Percentiles rank a stretch among this genome's conserved stretches.
Evolutionary conservation across 1,140 invertebrate genomes (phyloP).

Genomic region (Conopomorpha cramerella): DNA sequence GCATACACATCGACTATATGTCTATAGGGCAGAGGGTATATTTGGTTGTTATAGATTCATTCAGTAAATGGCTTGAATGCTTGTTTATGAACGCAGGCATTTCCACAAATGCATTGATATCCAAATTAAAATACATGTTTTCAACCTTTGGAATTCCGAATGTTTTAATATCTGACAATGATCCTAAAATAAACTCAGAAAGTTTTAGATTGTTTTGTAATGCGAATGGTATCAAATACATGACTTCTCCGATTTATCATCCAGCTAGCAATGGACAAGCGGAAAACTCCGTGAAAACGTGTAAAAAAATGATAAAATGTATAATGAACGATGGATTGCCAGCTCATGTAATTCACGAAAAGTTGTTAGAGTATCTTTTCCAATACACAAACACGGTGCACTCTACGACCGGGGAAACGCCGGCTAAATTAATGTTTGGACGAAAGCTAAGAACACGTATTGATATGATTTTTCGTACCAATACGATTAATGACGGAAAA

Average conservation of each 20-base stretch:
- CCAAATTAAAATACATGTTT: neutral
- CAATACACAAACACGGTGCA: conserved; percentile 10
- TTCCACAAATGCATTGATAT: neutral
- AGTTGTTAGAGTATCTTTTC: conserved; percentile 7
- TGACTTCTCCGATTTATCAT: too few species aligned
- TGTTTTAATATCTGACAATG: conserved; percentile 2
- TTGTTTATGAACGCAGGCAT: neutral
- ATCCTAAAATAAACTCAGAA: neutral
- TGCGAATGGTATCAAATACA: conserved; percentile 1
- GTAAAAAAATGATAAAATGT: conserved; percentile 4
- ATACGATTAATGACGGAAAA: neutral
- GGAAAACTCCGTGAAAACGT: conserved; percentile 1
- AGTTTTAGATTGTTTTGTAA: neutral
- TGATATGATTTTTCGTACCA: neutral
- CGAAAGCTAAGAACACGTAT: conserved; percentile 6
- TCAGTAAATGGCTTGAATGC: conserved; percentile 3
- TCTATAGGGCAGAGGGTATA: neutral
- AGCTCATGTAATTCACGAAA: neutral
- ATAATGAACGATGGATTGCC: neutral
- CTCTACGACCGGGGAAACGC: conserved; percentile 6
- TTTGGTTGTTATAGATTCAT: conserved; percentile 1
- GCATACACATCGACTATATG: too few species aligned
- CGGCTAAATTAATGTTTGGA: conserved; percentile 8
- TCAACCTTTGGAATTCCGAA: conserved; percentile 1
- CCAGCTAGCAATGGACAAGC: too few species aligned